A percentile compares a stretch with the other conserved stretches of the same genome.
These are phyloP conservation scores for Lasioglossum figueresi DNA, from an alignment of 2,888 invertebrate species.

Conservation along the genomic window DNA sequence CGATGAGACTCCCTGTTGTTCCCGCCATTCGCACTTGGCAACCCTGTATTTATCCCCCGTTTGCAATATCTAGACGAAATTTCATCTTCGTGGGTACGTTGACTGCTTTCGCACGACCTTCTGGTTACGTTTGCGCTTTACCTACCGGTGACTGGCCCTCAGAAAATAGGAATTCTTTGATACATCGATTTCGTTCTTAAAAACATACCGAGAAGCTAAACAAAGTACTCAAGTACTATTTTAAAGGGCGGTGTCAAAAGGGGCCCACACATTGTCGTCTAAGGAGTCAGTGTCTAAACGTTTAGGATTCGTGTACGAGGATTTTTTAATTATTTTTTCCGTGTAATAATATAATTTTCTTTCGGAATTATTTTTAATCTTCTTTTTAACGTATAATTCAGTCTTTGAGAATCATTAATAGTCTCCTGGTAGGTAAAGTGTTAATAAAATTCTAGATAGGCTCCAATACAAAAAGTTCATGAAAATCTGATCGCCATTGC, in stretches of 20 bases:
- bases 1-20: not conserved
- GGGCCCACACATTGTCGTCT: not conserved
- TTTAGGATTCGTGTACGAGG: not conserved
- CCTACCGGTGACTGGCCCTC: not conserved
- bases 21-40: not conserved
- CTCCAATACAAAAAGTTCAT: not conserved
- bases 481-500: conserved; percentile 59
- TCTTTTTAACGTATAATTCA: not conserved
- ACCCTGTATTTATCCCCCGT: not conserved
- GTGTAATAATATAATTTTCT: not conserved
- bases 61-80: not conserved
- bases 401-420: not conserved
- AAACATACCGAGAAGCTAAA: not conserved
- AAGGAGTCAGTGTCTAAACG: not conserved
- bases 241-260: not conserved
- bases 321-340: not conserved
- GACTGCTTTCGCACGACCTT: not conserved
- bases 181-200: not conserved
- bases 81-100: not conserved
- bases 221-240: not conserved
- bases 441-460: not conserved
- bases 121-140: not conserved
- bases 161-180: not conserved
- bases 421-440: not conserved
- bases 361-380: not conserved